phyloP scores from a whole-genome alignment of 2,888 invertebrate genomes.

The Lepetodrilus schrolli region DNA sequence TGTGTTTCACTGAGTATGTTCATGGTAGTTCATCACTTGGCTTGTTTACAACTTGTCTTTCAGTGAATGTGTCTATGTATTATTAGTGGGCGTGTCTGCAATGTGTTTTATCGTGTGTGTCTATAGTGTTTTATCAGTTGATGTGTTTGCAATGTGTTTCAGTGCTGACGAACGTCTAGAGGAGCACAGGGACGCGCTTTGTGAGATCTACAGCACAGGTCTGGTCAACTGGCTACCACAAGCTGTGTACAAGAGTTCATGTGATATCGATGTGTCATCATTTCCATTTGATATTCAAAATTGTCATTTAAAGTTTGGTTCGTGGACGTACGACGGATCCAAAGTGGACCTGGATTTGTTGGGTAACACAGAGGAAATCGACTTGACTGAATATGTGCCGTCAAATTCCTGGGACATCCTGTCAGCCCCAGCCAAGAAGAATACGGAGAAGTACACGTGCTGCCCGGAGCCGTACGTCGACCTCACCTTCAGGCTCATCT shows the following conservation, averaged over 20 bases:
- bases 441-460: conserved; percentile 64
- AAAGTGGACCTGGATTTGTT: conserved; percentile 67
- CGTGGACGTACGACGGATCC: conserved; percentile 73
- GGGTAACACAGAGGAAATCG: conserved; percentile 46
- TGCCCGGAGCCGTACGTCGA: conserved; percentile 72
- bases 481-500: conserved; percentile 69
- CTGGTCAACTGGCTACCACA: conserved; percentile 66
- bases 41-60: no score
- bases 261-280: conserved; percentile 72
- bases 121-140: no score
- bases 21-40: no score
- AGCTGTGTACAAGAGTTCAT: conserved; percentile 73
- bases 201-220: conserved; percentile 65
- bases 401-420: conserved; percentile 75
- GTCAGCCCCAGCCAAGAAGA: conserved; percentile 63
- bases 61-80: no score
- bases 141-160: no score
- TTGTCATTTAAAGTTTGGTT: conserved; percentile 75
- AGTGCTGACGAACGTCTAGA: conserved; percentile 74
- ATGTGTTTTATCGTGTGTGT: no score
- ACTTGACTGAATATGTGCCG: conserved; percentile 67
- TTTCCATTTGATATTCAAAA: conserved; percentile 75
- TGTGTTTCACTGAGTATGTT: no score
- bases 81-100: no score
- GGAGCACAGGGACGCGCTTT: conserved; percentile 73